Base-by-base conservation (phyloP, 1,140 invertebrate species). In the Trichonephila clavata region DNA sequence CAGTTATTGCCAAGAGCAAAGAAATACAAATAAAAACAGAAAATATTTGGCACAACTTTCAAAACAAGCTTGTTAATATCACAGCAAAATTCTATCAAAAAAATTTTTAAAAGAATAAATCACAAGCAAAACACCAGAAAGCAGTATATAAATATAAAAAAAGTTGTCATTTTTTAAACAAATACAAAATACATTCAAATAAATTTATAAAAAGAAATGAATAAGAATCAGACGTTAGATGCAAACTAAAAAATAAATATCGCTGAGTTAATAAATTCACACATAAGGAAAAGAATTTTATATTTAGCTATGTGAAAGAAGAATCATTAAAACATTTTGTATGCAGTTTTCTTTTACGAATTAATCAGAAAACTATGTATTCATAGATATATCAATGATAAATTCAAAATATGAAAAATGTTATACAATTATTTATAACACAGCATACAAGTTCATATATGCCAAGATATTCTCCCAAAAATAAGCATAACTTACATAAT, bases 51-150 rank as follows among this genome's bases (percentile, higher is more conserved):
- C 71, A 77, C 71, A 77, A 20, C 18, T 1, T 63, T 63, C 61
- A 20, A 18, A 63, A 63, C 16, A 20, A 63, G 7, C 16, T 32
- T 77, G 71, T 39, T 18, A 71, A 39, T 77, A 77, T 77, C 71
- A 77, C 71, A 77, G 71, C 71, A 39, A 32, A 77, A 77, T 77
- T 77, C 18, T 32, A 77, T 20, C 14, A 77, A 6, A 77, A 77
- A 77, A 77, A 5, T 18, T 32, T 24, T 10, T 10, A 10, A 50
- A 63, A 63, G 32, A 39, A 39, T 4, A 20, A 63, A 77, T 18
- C 18, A 39, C 16, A 18, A 32, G 27, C 14, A 77, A 77, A 13
- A 77, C 3, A 77, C 32, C 27, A 77, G 14, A 77, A 24, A 68
- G 71, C 18, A 77, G 27, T 18, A 77, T 6, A 77, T 18, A 32